Evolutionary conservation across 2,113 vertebrate species (phyloP), one percentile per base, ranked within the genome.

Genomic region (Oncorhynchus masou): DNA sequence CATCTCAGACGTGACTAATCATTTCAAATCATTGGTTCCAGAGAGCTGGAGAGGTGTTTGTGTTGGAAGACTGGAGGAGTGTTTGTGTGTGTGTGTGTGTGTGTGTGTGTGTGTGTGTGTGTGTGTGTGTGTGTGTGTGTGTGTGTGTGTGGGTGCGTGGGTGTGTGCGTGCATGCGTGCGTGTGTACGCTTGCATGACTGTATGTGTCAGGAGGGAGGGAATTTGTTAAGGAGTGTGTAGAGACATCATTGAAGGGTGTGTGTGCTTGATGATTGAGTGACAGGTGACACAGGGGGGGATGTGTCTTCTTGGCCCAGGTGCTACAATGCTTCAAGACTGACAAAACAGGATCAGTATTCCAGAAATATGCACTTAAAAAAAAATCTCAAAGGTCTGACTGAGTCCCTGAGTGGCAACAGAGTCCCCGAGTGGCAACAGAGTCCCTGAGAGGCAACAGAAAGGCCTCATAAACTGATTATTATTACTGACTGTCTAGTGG

Each of bases 221-320:
- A 68, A 16, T 74, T 66, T 74, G 77, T 19, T 65, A 27, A 66
- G 57, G 73, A 64, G 68, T 75, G 27, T 64, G 13, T 8, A 45
- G 39, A 45, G 39, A 12, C 39, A 57, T 57, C 54, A 70, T 79
- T 76, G 80, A 82, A 59, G 70, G 79, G 71, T 68, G 79, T 71
- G 79, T 76, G 77, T 89, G 81, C 39, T 45, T 45, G 8, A 45
- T 45, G 39, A 45, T 45, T 45, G 39, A 45, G 9, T 45, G 39
- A 45, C 39, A 45, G 39, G 39, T 45, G 39, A 45, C 39, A 11
- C 39, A 45, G 12, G 2, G 39, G 39, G 2, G 39, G 39, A 12
- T 12, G 8, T 45, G 39, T 45, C 9, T 45, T 45, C 39, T 2
- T 45, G 39, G 39, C 39, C 39, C 39, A 9, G 39, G 39, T 39